Conservation (phyloP, 2,113 vertebrate genomes). For the Charadrius vociferus region DNA sequence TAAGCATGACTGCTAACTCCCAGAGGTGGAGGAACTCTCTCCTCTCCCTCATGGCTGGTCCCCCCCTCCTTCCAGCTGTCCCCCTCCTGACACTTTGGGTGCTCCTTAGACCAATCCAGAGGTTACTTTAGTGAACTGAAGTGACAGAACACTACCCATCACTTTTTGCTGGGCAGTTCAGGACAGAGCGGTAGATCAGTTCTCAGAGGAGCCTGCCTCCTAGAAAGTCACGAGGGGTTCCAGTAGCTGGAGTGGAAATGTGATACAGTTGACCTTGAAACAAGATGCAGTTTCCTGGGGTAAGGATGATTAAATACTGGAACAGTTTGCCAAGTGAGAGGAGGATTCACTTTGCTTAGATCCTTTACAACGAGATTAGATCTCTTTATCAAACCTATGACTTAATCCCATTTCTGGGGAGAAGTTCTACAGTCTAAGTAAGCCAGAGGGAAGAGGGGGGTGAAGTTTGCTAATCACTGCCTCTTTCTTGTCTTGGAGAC, state of each 20-base stretch:
- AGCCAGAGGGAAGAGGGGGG: neutral
- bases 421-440: neutral
- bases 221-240: neutral
- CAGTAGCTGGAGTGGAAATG: constrained; percentile 11
- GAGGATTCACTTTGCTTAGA: constrained; percentile 33
- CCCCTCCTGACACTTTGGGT: neutral
- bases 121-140: neutral
- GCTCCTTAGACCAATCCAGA: neutral
- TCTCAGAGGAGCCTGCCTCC: neutral
- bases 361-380: constrained; percentile 18
- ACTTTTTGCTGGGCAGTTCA: neutral
- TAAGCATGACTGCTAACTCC: neutral
- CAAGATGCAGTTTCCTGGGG: constrained; percentile 22
- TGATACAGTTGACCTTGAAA: constrained; percentile 40
- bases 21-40: neutral
- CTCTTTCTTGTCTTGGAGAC: neutral
- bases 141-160: neutral
- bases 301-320: constrained; percentile 25
- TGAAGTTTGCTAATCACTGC: neutral
- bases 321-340: constrained; percentile 46
- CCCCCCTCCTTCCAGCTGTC: neutral
- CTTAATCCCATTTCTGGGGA: constrained; percentile 44
- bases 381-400: constrained; percentile 35
- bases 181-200: neutral
- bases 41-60: neutral